Evolutionary conservation across 2,113 vertebrate species (phyloP).

Genomic region (Collichthys lucidus): DNA sequence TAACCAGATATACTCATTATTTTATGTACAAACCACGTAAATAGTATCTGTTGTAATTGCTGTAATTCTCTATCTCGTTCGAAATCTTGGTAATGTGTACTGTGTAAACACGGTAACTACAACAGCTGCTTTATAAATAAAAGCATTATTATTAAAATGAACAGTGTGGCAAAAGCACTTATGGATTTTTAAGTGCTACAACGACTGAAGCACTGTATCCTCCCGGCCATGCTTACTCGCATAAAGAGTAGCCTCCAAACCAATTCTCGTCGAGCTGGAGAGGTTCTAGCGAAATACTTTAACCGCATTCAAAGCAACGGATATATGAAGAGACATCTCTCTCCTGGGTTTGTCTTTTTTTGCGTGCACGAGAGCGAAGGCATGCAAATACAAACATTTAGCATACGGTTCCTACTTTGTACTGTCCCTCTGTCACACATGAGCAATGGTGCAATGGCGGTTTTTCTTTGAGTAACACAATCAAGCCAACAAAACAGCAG

Average conservation of each 20-base stretch:
- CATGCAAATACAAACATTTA: slow-evolving; percentile 24
- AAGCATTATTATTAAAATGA: neutral
- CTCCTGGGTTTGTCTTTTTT: neutral
- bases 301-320: slow-evolving; percentile 24
- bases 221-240: slow-evolving; percentile 35
- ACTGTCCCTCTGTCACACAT: slow-evolving; percentile 25
- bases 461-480: slow-evolving; percentile 43
- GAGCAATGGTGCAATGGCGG: slow-evolving; percentile 15
- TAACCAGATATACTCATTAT: neutral
- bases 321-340: neutral
- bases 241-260: slow-evolving; percentile 29
- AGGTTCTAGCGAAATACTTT: neutral
- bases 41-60: too few species aligned
- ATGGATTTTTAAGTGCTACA: slow-evolving; percentile 26
- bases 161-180: slow-evolving; percentile 24
- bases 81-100: neutral
- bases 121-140: neutral
- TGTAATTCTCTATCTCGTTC: neutral
- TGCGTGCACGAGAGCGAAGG: slow-evolving; percentile 1
- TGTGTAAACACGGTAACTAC: too few species aligned
- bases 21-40: neutral
- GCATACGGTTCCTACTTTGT: neutral
- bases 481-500: slow-evolving; percentile 33
- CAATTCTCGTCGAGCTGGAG: slow-evolving; percentile 38
- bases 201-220: slow-evolving; percentile 37